phyloP scores from a whole-genome alignment of 2,797 vertebrate species.

The Eulemur coronatus region DNA sequence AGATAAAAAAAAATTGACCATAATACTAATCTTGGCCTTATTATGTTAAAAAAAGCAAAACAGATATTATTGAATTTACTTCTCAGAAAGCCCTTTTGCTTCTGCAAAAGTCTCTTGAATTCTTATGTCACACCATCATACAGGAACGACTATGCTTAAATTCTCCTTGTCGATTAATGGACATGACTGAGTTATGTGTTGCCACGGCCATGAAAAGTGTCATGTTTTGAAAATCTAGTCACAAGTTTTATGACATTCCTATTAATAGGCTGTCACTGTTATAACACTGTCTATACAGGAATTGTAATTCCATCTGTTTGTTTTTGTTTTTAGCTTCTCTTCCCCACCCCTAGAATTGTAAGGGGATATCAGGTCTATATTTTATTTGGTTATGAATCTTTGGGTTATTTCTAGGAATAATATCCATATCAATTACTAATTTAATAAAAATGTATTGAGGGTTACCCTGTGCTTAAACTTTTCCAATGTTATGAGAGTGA shows the following conservation, averaged over 20 bases:
- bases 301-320: neutral
- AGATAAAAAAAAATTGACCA: neutral
- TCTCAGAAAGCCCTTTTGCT: neutral
- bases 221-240: conserved; percentile 6
- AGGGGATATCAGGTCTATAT: neutral
- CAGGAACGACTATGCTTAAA: neutral
- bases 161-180: neutral
- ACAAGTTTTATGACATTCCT: neutral
- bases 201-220: neutral
- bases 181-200: neutral
- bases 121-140: neutral
- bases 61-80: neutral
- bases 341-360: neutral
- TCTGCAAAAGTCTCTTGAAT: neutral
- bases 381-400: neutral
- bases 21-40: neutral
- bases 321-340: neutral
- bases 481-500: neutral
- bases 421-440: neutral
- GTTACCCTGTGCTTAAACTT: neutral
- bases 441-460: neutral
- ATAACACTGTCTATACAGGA: neutral
- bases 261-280: neutral
- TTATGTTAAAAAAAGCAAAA: conserved; percentile 4
- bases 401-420: conserved; percentile 22